Evolutionary conservation across 2,888 invertebrate species (phyloP), one percentile per base, ranked within the genome.

Genomic region (Athripsodes cinereus): DNA sequence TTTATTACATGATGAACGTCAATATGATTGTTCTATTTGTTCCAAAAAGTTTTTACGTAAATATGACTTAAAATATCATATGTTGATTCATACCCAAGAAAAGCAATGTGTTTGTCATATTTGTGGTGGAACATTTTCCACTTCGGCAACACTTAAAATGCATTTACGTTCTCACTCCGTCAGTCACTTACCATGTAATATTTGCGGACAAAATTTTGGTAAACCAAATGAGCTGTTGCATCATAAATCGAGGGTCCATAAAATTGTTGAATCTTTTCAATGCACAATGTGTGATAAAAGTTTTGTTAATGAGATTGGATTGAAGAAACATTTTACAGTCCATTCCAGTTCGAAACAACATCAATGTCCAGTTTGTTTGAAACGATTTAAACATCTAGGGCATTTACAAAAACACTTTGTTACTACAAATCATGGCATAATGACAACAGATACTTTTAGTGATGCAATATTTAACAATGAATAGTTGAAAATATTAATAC

Each of bases 1-100:
- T 2, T 16, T 50, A 11, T n/a, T 22, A 16, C 50, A 50, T n/a
- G 11, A 18, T 18, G 50, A 50, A n/a, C 3, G 21, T 5, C 18
- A 50, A 50, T 50, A 22, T 26, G 2, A 10, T n/a, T 50, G 50
- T 21, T 2, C 6, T 2, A 16, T 50, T 22, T 50, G 50, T 18
- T 22, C 22, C 2, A 50, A 50, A n/a, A 22, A 22, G 26, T 50
- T 50, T 50, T n/a, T 50, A 6, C 50, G 50, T 22, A 22, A 20
- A 16, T 22, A 50, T 11, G 50, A 50, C 16, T 22, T 50, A 16
- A 50, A 50, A 16, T 50, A 50, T 26, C 50, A 50, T 26, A n/a
- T n/a, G 18, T 22, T 18, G 26, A 18, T 50, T 11, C 50, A 50
- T n/a, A 21, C 18, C 3, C 47, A 47, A 21, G 48, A 48, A 13